Percentiles rank a stretch among this genome's conserved stretches.
phyloP scores from a whole-genome alignment of 2,797 vertebrate genomes.

The Melanotaenia parkinsoni region DNA sequence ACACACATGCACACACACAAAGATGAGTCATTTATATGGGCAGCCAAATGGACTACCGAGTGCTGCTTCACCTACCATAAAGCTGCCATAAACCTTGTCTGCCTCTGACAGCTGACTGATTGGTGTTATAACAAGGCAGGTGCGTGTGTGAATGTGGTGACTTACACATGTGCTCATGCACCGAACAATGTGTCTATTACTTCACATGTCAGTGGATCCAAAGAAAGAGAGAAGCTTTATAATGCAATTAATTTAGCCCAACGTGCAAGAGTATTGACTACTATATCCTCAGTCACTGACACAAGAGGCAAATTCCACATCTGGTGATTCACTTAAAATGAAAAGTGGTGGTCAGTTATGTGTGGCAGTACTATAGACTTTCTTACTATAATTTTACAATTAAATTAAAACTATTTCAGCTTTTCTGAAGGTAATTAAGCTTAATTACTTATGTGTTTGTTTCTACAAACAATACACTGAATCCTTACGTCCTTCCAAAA shows the following conservation, averaged over 20 bases:
- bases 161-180: slow-evolving; percentile 13
- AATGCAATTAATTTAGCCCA: slow-evolving; percentile 10
- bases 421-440: too few relatives aligned
- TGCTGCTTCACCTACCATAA: slow-evolving; percentile 76
- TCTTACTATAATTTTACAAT: too few relatives aligned
- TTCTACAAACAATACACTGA: background rate
- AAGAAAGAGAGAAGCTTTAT: slow-evolving; percentile 27
- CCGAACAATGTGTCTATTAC: slow-evolving; percentile 39
- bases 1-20: slow-evolving; percentile 40
- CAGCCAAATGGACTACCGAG: slow-evolving; percentile 73
- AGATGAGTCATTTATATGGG: slow-evolving; percentile 70
- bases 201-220: slow-evolving; percentile 9
- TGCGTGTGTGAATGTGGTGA: slow-evolving; percentile 32
- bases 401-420: too few relatives aligned
- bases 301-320: slow-evolving; percentile 16
- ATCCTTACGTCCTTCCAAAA: background rate
- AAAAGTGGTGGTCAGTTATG: background rate
- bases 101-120: slow-evolving; percentile 76
- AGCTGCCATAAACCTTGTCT: slow-evolving; percentile 72
- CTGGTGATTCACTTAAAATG: slow-evolving; percentile 4
- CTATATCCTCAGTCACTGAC: slow-evolving; percentile 16
- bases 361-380: too few relatives aligned
- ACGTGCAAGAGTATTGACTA: slow-evolving; percentile 1
- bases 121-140: slow-evolving; percentile 71
- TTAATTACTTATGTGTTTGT: slow-evolving; percentile 2